A percentile compares a stretch with the other conserved stretches of the same genome.
phyloP scores from a whole-genome alignment of 2,797 vertebrate genomes.

The Acrocephalus scirpaceus region DNA sequence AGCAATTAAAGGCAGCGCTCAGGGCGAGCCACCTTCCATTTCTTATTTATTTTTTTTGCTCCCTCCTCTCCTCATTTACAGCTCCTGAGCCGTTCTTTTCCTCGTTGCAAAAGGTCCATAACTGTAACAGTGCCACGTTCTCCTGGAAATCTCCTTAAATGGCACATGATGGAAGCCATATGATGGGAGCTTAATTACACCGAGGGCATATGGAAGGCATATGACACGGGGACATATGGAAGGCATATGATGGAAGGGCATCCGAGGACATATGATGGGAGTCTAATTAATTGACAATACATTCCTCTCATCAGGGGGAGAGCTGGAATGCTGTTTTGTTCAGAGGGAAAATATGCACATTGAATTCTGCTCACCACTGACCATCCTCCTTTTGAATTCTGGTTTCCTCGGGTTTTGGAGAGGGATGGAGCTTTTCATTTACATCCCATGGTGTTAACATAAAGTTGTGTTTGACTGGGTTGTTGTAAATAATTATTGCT shows the following conservation, averaged over 20 bases:
- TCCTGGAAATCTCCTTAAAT: conserved; percentile 64
- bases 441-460: rapidly evolving
- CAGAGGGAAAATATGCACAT: conserved; percentile 48
- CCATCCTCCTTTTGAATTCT: neutral
- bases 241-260: conserved; percentile 70
- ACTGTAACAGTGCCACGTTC: conserved; percentile 61
- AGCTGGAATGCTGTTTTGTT: conserved; percentile 69
- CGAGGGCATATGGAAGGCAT: conserved; percentile 74
- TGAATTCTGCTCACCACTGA: conserved; percentile 25
- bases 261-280: conserved; percentile 70
- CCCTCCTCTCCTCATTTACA: neutral
- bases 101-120: conserved; percentile 40
- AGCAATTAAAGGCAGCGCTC: neutral
- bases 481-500: too few relatives aligned
- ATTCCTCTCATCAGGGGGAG: conserved; percentile 59
- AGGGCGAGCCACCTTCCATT: neutral
- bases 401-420: neutral
- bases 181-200: conserved; percentile 70
- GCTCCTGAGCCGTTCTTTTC: conserved; percentile 17
- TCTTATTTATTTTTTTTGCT: neutral
- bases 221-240: conserved; percentile 73
- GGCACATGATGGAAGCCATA: conserved; percentile 73
- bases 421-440: neutral
- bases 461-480: neutral
- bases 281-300: conserved; percentile 72